Percentiles rank a stretch among this genome's conserved stretches.
phyloP scores from a whole-genome alignment of 2,113 vertebrate genomes.

The Calyptomena viridis region DNA sequence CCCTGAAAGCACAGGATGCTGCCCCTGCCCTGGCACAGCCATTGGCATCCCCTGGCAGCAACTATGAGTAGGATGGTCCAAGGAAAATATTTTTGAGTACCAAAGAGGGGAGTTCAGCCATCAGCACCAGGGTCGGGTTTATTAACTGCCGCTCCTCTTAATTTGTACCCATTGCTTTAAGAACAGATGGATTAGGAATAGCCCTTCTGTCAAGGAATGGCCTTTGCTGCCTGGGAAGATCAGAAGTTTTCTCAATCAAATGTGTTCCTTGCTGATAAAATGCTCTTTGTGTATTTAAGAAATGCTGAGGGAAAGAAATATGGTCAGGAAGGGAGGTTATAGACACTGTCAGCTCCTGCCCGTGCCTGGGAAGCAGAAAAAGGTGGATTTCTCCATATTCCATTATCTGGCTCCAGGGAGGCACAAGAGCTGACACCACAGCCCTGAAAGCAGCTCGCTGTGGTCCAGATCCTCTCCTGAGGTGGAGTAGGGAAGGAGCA shows the following conservation, averaged over 20 bases:
- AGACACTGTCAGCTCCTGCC: background rate
- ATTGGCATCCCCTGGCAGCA: background rate
- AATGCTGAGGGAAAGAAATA: background rate
- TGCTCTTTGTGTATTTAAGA: background rate
- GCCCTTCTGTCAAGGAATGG: background rate
- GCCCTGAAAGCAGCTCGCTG: background rate
- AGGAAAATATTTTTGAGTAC: background rate
- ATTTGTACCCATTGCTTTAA: background rate
- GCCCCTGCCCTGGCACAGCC: background rate
- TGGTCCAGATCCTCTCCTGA: background rate
- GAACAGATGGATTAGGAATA: background rate
- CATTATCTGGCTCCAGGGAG: rapidly evolving
- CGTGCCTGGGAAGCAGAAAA: background rate
- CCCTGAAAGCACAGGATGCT: background rate
- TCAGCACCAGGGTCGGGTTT: background rate
- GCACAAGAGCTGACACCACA: background rate
- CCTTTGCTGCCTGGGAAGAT: background rate
- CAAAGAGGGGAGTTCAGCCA: background rate
- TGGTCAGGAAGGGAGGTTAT: background rate
- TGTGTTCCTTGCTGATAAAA: background rate
- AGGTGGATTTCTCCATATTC: background rate
- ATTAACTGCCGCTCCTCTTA: background rate
- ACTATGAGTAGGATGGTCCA: background rate
- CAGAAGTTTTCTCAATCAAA: background rate
- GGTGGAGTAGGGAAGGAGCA: background rate